Evolutionary conservation across 2,888 invertebrate species (phyloP).

Genomic region (Acheta domesticus): DNA sequence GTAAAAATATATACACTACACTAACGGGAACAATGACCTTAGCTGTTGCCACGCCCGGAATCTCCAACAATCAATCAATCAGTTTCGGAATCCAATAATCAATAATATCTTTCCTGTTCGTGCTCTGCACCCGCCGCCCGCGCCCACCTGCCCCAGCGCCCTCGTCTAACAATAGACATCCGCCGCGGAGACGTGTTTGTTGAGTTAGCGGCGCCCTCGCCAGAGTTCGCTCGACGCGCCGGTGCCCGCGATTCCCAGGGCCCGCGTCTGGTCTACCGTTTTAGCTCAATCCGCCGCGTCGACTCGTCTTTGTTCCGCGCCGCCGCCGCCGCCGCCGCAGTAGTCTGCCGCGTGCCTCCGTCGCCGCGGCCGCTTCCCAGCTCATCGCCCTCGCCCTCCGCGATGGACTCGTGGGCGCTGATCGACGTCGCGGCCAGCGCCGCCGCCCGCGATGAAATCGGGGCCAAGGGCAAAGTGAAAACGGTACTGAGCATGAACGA

Average conservation of each 20-base stretch:
- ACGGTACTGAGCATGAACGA: constrained; percentile 41
- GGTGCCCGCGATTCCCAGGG: background rate
- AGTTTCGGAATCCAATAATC: too few relatives aligned
- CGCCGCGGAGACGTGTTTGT: background rate
- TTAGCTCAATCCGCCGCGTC: background rate
- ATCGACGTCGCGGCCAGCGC: constrained; percentile 61
- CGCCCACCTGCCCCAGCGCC: too few relatives aligned
- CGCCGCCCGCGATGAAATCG: constrained; percentile 52
- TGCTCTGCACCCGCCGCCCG: too few relatives aligned
- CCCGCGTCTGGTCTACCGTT: background rate
- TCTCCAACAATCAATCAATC: too few relatives aligned
- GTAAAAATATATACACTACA: too few relatives aligned
- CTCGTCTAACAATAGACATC: too few relatives aligned
- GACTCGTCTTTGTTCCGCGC: background rate
- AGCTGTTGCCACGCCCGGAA: too few relatives aligned
- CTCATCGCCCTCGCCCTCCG: background rate
- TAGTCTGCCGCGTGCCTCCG: constrained; percentile 6
- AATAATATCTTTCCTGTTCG: too few relatives aligned
- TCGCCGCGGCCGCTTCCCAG: background rate
- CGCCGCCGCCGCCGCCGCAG: background rate
- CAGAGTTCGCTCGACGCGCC: background rate
- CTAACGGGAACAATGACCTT: too few relatives aligned
- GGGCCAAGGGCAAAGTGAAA: constrained; percentile 36
- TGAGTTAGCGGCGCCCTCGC: background rate
- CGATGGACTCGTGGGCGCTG: constrained; percentile 72